Base-by-base conservation (phyloP, 2,888 invertebrate species). In the Volucella zonaria region DNA sequence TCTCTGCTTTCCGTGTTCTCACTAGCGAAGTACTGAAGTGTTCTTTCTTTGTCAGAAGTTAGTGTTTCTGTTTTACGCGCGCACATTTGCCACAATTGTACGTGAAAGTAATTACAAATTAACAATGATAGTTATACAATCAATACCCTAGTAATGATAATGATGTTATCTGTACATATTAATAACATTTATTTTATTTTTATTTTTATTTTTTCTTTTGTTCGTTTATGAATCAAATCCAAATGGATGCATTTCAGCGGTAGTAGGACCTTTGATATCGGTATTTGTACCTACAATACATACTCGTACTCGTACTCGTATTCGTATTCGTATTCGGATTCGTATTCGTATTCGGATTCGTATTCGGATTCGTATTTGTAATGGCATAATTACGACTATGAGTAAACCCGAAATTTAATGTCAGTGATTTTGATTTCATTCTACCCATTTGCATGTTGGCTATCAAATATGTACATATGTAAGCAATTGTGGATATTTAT, bases 51-150 rank as follows among this genome's bases (percentile, higher is more conserved):
- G 71, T 71, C 61, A 40, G 23, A 31, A 18, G 40, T n/a, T 23
- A 40, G 42, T 51, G 58, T 59, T 49, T 70, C 47, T 45, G 58
- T 70, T 71, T 71, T 51, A 71, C 71, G 52, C 42, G 52, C 42
- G 59, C 12, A 42, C 62, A 73, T 62, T 73, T 45, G 73, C 59
- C 59, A 51, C 59, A 64, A 71, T 40, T 15, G 14, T 66, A 79
- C 79, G 79, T 79, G 79, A 42, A 61, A 43, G 23, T 52, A 67
- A 73, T 79, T 47, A 54, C 59, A 66, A 79, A 66, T 66, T 49
- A 18, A n/a, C 56, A 47, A 14, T 31, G 49, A 66, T 71, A 51
- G 73, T 79, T 79, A 79, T 47, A 73, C 64, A 79, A 67, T 45
- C n/a, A n/a, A 73, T 67, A 61, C 58, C 78, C 71, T 66, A 71